These are phyloP conservation scores for Drosophila rellima DNA, from an alignment of 2,888 invertebrate species.

Conservation along the genomic window DNA sequence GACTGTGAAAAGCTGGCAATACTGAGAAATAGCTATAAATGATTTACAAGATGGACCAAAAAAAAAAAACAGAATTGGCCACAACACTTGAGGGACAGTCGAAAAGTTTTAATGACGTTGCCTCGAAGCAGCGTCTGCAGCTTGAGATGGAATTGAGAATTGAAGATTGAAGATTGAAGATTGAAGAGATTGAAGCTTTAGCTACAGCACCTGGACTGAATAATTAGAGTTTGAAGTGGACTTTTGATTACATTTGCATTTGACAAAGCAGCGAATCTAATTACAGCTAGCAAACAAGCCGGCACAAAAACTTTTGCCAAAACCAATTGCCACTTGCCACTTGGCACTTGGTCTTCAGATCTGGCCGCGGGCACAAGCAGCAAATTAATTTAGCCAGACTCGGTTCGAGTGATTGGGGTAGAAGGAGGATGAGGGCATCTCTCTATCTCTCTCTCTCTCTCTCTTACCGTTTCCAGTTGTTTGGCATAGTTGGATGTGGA, in stretches of 20 bases:
- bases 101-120: slow-evolving; percentile 66
- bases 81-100: slow-evolving; percentile 49
- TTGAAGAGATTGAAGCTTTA: slow-evolving; percentile 10
- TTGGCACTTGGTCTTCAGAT: slow-evolving; percentile 20
- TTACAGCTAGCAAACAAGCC: slow-evolving; percentile 76
- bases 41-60: slow-evolving; percentile 5
- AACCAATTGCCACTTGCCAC: slow-evolving; percentile 71
- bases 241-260: slow-evolving; percentile 83
- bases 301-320: slow-evolving; percentile 55
- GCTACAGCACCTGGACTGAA: slow-evolving; percentile 73
- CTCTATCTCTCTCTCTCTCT: slow-evolving; percentile 86
- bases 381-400: slow-evolving; percentile 58
- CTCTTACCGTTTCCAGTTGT: slow-evolving; percentile 96
- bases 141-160: slow-evolving; percentile 13
- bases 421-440: background rate
- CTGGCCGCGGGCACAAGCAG: slow-evolving; percentile 17
- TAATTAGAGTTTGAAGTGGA: slow-evolving; percentile 82
- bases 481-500: slow-evolving; percentile 95
- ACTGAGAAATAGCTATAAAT: slow-evolving; percentile 3
- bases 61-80: slow-evolving; percentile 39
- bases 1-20: background rate
- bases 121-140: slow-evolving; percentile 22
- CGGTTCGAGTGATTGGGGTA: background rate
- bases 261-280: slow-evolving; percentile 77
- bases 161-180: too few relatives aligned